Evolutionary conservation across 2,888 invertebrate species (phyloP).

Genomic region (Meteorus colon): DNA sequence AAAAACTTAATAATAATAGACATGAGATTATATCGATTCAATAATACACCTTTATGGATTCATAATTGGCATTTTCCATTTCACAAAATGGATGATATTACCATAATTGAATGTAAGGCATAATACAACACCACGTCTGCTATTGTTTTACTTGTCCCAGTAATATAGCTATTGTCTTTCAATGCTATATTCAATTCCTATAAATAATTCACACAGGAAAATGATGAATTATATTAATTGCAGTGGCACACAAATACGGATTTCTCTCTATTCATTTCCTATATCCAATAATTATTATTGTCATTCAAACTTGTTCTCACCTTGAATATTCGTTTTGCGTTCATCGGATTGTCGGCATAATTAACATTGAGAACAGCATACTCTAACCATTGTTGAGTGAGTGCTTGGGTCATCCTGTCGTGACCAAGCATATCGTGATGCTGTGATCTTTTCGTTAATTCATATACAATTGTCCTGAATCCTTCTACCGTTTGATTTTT

Average conservation of each 20-base stretch:
- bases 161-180: slow-evolving; percentile 76
- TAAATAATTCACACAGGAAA: slow-evolving; percentile 55
- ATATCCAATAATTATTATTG: slow-evolving; percentile 7
- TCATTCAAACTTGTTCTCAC: slow-evolving; percentile 62
- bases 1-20: slow-evolving; percentile 36
- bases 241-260: neutral
- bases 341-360: slow-evolving; percentile 74
- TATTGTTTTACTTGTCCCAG: slow-evolving; percentile 77
- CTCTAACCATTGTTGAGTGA: slow-evolving; percentile 79
- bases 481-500: slow-evolving; percentile 61
- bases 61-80: slow-evolving; percentile 24
- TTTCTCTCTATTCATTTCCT: neutral
- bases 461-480: slow-evolving; percentile 66
- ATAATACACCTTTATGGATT: slow-evolving; percentile 52
- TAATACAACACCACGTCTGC: slow-evolving; percentile 84
- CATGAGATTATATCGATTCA: slow-evolving; percentile 56
- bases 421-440: slow-evolving; percentile 59
- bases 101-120: slow-evolving; percentile 80
- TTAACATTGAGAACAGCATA: slow-evolving; percentile 77
- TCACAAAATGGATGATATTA: slow-evolving; percentile 68
- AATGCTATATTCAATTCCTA: slow-evolving; percentile 77
- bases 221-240: slow-evolving; percentile 12
- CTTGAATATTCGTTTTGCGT: slow-evolving; percentile 75
- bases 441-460: slow-evolving; percentile 60
- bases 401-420: slow-evolving; percentile 61